These are phyloP conservation scores for Catonia carolina DNA, from an alignment of 2,888 invertebrate species.

Conservation along the genomic window DNA sequence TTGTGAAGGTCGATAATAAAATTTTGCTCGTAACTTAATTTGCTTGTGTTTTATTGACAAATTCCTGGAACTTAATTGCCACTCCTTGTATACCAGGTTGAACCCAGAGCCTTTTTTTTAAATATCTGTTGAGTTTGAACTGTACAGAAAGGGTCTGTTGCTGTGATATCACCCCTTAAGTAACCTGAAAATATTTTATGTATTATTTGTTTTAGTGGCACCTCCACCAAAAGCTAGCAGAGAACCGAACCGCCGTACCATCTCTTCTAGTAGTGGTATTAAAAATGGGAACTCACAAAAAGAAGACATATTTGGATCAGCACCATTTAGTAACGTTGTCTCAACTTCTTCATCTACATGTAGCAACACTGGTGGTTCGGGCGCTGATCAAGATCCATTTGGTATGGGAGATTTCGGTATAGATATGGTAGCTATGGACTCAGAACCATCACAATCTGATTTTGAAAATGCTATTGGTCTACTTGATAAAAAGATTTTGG, in stretches of 20 bases:
- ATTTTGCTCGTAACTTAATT: too few species aligned
- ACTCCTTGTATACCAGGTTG: too few species aligned
- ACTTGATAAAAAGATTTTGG: constrained; percentile 72
- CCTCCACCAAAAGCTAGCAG: constrained; percentile 78
- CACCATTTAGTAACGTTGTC: constrained; percentile 51
- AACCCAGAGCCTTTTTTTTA: too few species aligned
- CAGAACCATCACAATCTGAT: constrained; percentile 40
- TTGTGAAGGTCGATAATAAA: too few species aligned
- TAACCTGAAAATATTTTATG: too few species aligned
- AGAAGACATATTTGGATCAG: constrained; percentile 73
- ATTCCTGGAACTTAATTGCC: too few species aligned
- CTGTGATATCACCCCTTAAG: too few species aligned
- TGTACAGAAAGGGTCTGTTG: too few species aligned
- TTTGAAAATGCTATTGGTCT: constrained; percentile 69
- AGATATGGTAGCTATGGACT: constrained; percentile 19
- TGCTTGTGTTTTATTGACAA: too few species aligned
- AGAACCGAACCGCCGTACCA: constrained; percentile 37
- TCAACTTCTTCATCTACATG: neutral
- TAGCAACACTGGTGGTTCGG: neutral
- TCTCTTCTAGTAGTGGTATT: constrained; percentile 40
- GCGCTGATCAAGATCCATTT: constrained; percentile 58
- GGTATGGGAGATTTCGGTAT: constrained; percentile 68
- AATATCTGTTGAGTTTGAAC: too few species aligned
- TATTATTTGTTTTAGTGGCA: constrained; percentile 58
- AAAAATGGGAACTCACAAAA: constrained; percentile 39